Evolutionary conservation across 1,140 invertebrate genomes (phyloP).

Genomic region (Notospermus geniculatus): DNA sequence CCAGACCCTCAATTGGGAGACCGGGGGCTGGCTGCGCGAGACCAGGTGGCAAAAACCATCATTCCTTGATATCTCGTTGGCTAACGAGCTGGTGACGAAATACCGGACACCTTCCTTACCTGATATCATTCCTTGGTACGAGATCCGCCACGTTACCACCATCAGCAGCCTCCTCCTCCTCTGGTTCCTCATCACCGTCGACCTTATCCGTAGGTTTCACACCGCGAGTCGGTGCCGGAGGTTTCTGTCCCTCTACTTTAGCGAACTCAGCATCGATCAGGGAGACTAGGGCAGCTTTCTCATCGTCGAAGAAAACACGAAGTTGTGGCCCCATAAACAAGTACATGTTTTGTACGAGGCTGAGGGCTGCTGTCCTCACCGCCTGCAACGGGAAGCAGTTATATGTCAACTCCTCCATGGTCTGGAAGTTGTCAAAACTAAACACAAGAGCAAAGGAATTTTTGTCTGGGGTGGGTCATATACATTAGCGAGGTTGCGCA

Average conservation of each 20-base stretch:
- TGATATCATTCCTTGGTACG: slow-evolving; percentile 75
- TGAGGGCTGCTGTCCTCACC: slow-evolving; percentile 73
- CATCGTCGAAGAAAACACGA: slow-evolving; percentile 78
- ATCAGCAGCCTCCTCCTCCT: slow-evolving; percentile 56
- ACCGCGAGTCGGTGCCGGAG: slow-evolving; percentile 67
- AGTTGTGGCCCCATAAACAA: slow-evolving; percentile 76
- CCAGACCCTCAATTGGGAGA: too few relatives aligned
- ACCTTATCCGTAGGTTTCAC: slow-evolving; percentile 53
- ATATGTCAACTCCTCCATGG: too few relatives aligned
- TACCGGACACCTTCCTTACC: slow-evolving; percentile 27
- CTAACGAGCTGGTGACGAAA: neutral
- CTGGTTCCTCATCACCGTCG: slow-evolving; percentile 30
- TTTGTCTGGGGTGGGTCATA: too few relatives aligned
- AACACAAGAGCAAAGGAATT: too few relatives aligned
- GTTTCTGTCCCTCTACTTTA: slow-evolving; percentile 61
- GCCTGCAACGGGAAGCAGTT: slow-evolving; percentile 41
- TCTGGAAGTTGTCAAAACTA: too few relatives aligned
- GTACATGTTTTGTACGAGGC: slow-evolving; percentile 69
- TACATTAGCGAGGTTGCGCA: too few relatives aligned
- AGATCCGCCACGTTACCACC: slow-evolving; percentile 67
- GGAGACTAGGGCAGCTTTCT: slow-evolving; percentile 80
- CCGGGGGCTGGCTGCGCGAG: too few relatives aligned
- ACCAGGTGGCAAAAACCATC: too few relatives aligned
- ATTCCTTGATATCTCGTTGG: too few relatives aligned
- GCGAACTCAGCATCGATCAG: slow-evolving; percentile 86